Percentiles rank a stretch among this genome's conserved stretches.
Evolutionary conservation across 2,113 vertebrate species (phyloP).

Genomic region (Phocoena sinus): DNA sequence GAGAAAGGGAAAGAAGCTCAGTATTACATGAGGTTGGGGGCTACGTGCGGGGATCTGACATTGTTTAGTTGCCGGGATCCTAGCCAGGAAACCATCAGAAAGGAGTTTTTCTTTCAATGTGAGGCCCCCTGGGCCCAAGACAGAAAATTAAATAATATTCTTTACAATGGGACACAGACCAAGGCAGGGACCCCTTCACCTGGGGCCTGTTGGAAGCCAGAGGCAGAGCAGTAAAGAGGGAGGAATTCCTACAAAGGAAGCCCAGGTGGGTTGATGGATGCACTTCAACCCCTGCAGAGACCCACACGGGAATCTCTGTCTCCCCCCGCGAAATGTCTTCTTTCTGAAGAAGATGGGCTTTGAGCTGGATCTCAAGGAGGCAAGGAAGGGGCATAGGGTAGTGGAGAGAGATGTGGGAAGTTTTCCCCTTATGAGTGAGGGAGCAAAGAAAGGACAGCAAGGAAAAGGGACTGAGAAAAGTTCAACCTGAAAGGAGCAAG

Average conservation of each 20-base stretch:
- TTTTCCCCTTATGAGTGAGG: background rate
- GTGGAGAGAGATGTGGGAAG: background rate
- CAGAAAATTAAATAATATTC: background rate
- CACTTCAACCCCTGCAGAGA: background rate
- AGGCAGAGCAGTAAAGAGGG: background rate
- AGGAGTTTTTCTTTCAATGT: background rate
- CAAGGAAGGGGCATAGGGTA: background rate
- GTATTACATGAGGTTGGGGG: accelerated
- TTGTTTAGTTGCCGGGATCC: background rate
- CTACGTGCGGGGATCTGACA: accelerated
- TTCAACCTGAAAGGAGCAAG: background rate
- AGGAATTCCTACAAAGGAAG: background rate
- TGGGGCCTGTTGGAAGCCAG: background rate
- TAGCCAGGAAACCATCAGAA: background rate
- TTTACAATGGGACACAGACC: background rate
- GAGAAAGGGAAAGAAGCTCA: background rate
- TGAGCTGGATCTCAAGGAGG: background rate
- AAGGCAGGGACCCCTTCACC: background rate
- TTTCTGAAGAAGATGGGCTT: background rate
- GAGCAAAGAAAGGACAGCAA: background rate
- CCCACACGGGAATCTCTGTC: background rate
- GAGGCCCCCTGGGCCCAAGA: background rate
- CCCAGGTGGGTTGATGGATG: too few relatives aligned
- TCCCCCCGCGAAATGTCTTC: background rate
- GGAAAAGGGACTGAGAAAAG: background rate